Percentiles rank a stretch among this genome's conserved stretches.
These are phyloP conservation scores for Malacoctenus gilli DNA, from an alignment of 2,797 vertebrate genomes.

Conservation along the genomic window DNA sequence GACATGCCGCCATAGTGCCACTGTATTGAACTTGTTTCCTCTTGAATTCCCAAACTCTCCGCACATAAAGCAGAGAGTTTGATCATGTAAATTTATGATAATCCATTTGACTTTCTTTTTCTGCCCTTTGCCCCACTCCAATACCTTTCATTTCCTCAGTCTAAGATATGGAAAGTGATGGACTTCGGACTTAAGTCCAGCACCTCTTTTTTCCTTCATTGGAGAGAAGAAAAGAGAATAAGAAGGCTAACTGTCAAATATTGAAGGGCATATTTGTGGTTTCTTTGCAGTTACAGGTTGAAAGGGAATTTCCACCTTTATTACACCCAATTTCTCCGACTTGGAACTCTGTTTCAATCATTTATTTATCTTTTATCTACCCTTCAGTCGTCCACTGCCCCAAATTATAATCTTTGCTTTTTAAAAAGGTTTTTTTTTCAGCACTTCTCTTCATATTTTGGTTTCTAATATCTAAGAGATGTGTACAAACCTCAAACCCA, in stretches of 20 bases:
- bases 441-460: too few species aligned
- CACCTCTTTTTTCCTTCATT: constrained; percentile 41
- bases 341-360: not conserved
- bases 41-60: constrained; percentile 21
- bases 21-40: constrained; percentile 21
- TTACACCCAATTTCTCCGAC: constrained; percentile 23
- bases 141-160: constrained; percentile 62
- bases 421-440: too few species aligned
- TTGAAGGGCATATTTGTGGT: constrained; percentile 44
- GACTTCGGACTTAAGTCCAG: constrained; percentile 46
- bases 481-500: too few species aligned
- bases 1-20: not conserved
- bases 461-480: too few species aligned
- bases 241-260: constrained; percentile 40
- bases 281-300: constrained; percentile 44
- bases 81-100: constrained; percentile 80
- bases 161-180: constrained; percentile 60
- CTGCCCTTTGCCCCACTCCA: constrained; percentile 57
- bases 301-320: constrained; percentile 25
- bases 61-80: constrained; percentile 41
- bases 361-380: constrained; percentile 33
- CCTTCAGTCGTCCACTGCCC: too few species aligned
- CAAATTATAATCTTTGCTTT: too few species aligned
- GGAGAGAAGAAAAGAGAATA: constrained; percentile 56
- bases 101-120: constrained; percentile 59